These are phyloP conservation scores for Helicoverpa zea DNA, from an alignment of 1,140 invertebrate genomes.

Conservation along the genomic window DNA sequence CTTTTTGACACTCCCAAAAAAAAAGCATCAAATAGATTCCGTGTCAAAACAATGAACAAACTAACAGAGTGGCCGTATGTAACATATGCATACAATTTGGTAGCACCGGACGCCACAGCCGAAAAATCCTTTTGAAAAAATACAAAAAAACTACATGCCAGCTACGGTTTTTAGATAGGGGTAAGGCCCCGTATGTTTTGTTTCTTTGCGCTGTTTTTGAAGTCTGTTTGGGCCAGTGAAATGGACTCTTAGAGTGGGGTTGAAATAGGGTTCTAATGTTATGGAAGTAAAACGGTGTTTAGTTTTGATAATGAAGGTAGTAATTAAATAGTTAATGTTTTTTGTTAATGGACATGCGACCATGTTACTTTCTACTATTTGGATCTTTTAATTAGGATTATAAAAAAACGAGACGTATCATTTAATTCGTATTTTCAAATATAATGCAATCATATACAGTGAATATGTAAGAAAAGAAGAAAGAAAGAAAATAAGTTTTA, in stretches of 20 bases:
- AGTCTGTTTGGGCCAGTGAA: neutral
- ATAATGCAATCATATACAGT: no score
- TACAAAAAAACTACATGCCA: constrained; percentile 55
- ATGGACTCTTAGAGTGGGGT: neutral
- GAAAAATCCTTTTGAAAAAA: constrained; percentile 71
- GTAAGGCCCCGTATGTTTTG: neutral
- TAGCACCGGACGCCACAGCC: constrained; percentile 44
- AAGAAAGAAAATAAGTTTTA: no score
- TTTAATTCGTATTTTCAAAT: no score
- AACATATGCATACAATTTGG: constrained; percentile 43
- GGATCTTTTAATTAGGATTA: no score
- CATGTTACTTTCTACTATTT: no score
- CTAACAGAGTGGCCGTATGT: constrained; percentile 26
- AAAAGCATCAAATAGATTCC: constrained; percentile 41
- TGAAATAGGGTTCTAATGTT: no score
- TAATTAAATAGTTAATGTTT: no score
- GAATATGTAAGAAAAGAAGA: no score
- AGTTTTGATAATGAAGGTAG: no score
- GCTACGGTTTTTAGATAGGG: constrained; percentile 44
- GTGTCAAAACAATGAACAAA: constrained; percentile 46
- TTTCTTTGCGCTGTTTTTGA: neutral
- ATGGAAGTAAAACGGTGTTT: no score
- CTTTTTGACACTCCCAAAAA: constrained; percentile 40
- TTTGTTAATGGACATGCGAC: no score
- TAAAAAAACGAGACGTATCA: no score